Conservation (phyloP, 2,888 invertebrate genomes). For the Netelia melanura region DNA sequence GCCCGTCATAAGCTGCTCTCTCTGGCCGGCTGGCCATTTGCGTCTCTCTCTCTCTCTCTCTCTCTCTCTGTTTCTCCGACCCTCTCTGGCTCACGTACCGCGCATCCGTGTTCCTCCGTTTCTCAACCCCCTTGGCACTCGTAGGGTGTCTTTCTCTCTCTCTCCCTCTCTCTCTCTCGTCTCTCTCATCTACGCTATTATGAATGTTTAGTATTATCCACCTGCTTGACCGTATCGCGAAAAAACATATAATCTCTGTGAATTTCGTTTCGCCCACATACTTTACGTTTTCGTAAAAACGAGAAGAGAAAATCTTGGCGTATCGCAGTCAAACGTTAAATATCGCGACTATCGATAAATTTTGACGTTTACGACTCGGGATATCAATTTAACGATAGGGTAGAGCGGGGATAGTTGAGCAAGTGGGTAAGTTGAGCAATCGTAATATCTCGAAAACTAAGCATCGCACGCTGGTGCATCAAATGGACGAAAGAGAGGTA, state of each 20-base stretch:
- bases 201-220: slow-evolving; percentile 76
- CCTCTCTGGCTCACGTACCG: slow-evolving; percentile 56
- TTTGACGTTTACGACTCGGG: neutral
- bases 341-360: neutral
- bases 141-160: neutral
- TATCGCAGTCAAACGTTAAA: neutral
- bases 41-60: slow-evolving; percentile 66
- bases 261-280: neutral
- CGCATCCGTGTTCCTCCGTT: slow-evolving; percentile 49
- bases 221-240: slow-evolving; percentile 64
- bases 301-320: neutral
- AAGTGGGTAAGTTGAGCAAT: too few relatives aligned
- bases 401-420: too few relatives aligned
- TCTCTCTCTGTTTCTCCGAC: slow-evolving; percentile 39
- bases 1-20: slow-evolving; percentile 83
- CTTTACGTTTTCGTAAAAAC: slow-evolving; percentile 13
- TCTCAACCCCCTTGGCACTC: slow-evolving; percentile 13
- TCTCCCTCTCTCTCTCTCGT: neutral
- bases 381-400: slow-evolving; percentile 40
- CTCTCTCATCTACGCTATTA: slow-evolving; percentile 71
- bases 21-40: slow-evolving; percentile 79
- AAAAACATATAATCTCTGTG: neutral
- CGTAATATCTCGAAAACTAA: too few relatives aligned
- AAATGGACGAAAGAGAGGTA: too few relatives aligned
- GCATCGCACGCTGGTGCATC: too few relatives aligned